These are phyloP conservation scores for Dasysyrphus tricinctus DNA, from an alignment of 2,888 invertebrate genomes.

Conservation along the genomic window DNA sequence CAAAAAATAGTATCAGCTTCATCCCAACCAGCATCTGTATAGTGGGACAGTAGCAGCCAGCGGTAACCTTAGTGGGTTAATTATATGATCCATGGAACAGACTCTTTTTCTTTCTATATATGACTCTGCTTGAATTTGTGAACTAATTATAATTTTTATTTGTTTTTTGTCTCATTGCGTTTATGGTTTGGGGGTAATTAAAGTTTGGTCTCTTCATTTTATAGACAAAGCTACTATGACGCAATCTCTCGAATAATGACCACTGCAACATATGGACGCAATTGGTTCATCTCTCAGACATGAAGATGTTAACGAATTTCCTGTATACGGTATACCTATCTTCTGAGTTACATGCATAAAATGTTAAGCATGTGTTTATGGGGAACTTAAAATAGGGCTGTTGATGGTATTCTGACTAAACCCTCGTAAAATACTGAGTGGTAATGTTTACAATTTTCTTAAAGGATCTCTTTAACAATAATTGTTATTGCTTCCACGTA, in stretches of 20 bases:
- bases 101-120: not conserved
- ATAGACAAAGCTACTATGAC: conserved; percentile 36
- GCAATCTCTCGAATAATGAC: conserved; percentile 15
- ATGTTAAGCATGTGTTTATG: conserved; percentile 13
- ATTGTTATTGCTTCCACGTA: conserved; percentile 12
- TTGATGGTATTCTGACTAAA: conserved; percentile 2
- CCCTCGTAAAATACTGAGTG: conserved; percentile 14
- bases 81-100: conserved; percentile 34
- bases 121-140: conserved; percentile 42
- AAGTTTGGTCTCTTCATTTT: conserved; percentile 18
- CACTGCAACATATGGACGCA: conserved; percentile 10
- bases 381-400: conserved; percentile 11
- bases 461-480: not conserved
- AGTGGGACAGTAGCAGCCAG: not conserved
- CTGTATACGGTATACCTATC: not conserved
- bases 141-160: conserved; percentile 33
- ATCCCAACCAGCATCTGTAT: conserved; percentile 1
- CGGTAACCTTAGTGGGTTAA: conserved; percentile 62
- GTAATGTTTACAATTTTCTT: conserved; percentile 22
- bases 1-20: conserved; percentile 28
- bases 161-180: conserved; percentile 33
- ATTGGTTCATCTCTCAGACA: conserved; percentile 15
- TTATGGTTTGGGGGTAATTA: conserved; percentile 48
- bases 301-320: conserved; percentile 2
- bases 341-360: conserved; percentile 4